Evolutionary conservation across 1,140 invertebrate genomes (phyloP).

Genomic region (Cotesia chilonis): DNA sequence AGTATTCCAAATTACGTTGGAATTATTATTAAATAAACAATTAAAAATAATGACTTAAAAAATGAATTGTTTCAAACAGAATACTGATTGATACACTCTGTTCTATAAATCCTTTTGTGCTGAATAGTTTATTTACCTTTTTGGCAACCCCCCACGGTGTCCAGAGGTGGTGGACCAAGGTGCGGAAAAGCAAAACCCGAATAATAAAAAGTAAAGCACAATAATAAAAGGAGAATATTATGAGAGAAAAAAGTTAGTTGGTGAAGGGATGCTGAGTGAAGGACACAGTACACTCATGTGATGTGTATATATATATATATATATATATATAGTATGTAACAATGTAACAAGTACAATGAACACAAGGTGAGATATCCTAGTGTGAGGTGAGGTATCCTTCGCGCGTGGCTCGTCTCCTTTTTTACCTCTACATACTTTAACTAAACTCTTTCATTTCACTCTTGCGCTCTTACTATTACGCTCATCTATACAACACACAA

Average conservation of each 20-base stretch:
- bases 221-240: conserved; percentile 1
- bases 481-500: neutral
- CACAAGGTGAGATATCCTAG: conserved; percentile 18
- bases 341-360: conserved; percentile 35
- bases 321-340: conserved; percentile 27
- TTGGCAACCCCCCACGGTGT: conserved; percentile 20
- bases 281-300: neutral
- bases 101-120: too few species aligned
- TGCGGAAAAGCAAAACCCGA: conserved; percentile 22
- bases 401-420: conserved; percentile 17
- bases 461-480: too few species aligned
- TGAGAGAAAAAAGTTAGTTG: neutral
- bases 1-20: too few species aligned
- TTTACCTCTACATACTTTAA: neutral
- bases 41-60: too few species aligned
- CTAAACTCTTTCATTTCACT: too few species aligned
- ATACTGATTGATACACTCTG: too few species aligned
- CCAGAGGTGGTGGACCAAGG: conserved; percentile 50
- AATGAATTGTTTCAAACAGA: too few species aligned
- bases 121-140: neutral
- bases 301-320: neutral
- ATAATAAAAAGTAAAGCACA: conserved; percentile 16
- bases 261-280: conserved; percentile 21
- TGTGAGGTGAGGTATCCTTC: conserved; percentile 15
- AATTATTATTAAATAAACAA: too few species aligned